Percentiles rank a stretch among this genome's conserved stretches.
Evolutionary conservation across 2,888 invertebrate species (phyloP).

Genomic region (Troides oblongomaculatus): DNA sequence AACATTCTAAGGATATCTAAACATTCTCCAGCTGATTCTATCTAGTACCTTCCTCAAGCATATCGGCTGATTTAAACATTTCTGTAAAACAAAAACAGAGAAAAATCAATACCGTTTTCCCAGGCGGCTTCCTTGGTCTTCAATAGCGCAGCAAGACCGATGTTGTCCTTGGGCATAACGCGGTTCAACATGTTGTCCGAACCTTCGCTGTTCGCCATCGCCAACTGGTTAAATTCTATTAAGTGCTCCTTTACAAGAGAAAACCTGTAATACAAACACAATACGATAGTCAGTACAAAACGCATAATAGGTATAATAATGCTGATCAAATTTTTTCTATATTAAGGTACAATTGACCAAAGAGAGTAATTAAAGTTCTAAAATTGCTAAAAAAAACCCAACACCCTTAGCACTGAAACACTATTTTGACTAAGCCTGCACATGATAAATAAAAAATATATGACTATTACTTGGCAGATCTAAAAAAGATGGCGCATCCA

Average conservation of each 20-base stretch:
- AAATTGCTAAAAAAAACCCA: no score
- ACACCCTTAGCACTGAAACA: no score
- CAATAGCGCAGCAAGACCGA: slow-evolving; percentile 96
- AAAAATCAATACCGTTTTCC: slow-evolving; percentile 84
- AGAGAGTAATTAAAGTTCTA: no score
- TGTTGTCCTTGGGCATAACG: slow-evolving; percentile 99
- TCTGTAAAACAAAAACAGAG: background rate
- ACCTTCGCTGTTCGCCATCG: slow-evolving; percentile 98
- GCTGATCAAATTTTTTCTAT: no score
- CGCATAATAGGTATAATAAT: no score
- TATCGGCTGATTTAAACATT: background rate
- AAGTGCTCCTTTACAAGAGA: slow-evolving; percentile 96
- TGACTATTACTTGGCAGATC: slow-evolving; percentile 89
- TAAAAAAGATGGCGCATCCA: slow-evolving; percentile 99
- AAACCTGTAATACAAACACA: slow-evolving; percentile 84
- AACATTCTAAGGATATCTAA: no score
- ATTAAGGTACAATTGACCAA: no score
- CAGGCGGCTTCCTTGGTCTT: slow-evolving; percentile 97
- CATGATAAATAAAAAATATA: background rate
- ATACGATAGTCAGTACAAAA: background rate
- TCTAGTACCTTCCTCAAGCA: no score
- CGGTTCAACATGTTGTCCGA: slow-evolving; percentile 99
- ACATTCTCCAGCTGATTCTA: no score
- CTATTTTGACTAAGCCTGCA: background rate
- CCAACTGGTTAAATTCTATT: slow-evolving; percentile 98